Evolutionary conservation across 1,140 invertebrate species (phyloP).

Genomic region (Chrysopa pallens): DNA sequence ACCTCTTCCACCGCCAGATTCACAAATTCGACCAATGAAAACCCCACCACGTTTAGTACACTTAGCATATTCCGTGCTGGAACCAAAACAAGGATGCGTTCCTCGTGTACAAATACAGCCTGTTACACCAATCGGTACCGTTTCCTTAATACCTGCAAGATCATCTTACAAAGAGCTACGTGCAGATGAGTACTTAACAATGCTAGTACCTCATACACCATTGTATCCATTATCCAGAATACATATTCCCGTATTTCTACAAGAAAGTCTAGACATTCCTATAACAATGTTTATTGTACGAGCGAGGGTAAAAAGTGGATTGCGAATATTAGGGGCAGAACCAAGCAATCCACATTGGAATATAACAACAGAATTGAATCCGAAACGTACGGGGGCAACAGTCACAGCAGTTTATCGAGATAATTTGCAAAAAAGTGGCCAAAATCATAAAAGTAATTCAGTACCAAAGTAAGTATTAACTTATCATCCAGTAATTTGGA

Average conservation of each 20-base stretch:
- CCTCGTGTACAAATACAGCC: constrained; percentile 61
- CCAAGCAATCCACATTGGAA: constrained; percentile 60
- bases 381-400: constrained; percentile 65
- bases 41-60: constrained; percentile 50
- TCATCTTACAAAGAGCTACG: constrained; percentile 64
- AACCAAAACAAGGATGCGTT: constrained; percentile 52
- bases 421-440: constrained; percentile 28
- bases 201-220: constrained; percentile 73
- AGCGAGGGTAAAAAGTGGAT: constrained; percentile 67
- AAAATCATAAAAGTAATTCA: constrained; percentile 10
- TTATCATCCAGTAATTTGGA: background rate
- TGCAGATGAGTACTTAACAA: constrained; percentile 55
- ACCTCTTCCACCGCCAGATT: constrained; percentile 37
- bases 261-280: constrained; percentile 36
- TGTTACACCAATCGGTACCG: constrained; percentile 46
- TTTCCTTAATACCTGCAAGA: constrained; percentile 55
- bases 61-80: constrained; percentile 66
- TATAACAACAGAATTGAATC: constrained; percentile 63
- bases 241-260: constrained; percentile 72
- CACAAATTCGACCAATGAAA: constrained; percentile 36
- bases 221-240: constrained; percentile 74
- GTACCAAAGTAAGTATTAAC: constrained; percentile 1
- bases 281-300: constrained; percentile 69
- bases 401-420: constrained; percentile 53
- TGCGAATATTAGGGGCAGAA: constrained; percentile 64